Evolutionary conservation across 2,888 invertebrate species (phyloP).

Genomic region (Theodoxus fluviatilis): DNA sequence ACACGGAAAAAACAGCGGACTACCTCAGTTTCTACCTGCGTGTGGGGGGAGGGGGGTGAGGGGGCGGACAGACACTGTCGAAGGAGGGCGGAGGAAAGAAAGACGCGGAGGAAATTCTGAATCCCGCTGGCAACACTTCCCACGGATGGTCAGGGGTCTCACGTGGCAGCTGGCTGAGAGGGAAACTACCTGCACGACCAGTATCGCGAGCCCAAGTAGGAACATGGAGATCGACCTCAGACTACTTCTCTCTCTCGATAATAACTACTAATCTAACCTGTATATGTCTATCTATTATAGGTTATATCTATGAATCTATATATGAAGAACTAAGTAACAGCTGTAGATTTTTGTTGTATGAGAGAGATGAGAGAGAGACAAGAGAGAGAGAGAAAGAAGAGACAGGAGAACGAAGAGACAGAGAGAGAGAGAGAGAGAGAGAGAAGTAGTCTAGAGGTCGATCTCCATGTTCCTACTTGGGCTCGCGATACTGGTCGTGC

Average conservation of each 20-base stretch:
- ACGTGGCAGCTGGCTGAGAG: constrained; percentile 63
- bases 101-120: constrained; percentile 60
- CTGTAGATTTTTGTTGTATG: too few relatives aligned
- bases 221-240: too few relatives aligned
- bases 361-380: too few relatives aligned
- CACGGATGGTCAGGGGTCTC: constrained; percentile 63
- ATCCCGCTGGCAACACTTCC: constrained; percentile 64
- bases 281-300: too few relatives aligned
- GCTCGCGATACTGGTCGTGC: constrained; percentile 46
- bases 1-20: constrained; percentile 55
- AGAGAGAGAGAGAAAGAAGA: too few relatives aligned
- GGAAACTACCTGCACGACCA: constrained; percentile 51
- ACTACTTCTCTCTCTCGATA: too few relatives aligned
- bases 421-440: too few relatives aligned
- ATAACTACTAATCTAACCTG: too few relatives aligned
- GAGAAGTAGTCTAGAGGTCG: too few relatives aligned
- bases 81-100: constrained; percentile 55
- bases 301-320: too few relatives aligned
- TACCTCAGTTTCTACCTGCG: constrained; percentile 62
- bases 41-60: constrained; percentile 46
- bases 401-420: too few relatives aligned
- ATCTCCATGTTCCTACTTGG: constrained; percentile 48
- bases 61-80: constrained; percentile 52
- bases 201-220: constrained; percentile 53
- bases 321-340: too few relatives aligned